A percentile compares a stretch with the other conserved stretches of the same genome.
These are phyloP conservation scores for Vicugna pacos DNA, from an alignment of 2,113 vertebrate genomes.

Conservation along the genomic window DNA sequence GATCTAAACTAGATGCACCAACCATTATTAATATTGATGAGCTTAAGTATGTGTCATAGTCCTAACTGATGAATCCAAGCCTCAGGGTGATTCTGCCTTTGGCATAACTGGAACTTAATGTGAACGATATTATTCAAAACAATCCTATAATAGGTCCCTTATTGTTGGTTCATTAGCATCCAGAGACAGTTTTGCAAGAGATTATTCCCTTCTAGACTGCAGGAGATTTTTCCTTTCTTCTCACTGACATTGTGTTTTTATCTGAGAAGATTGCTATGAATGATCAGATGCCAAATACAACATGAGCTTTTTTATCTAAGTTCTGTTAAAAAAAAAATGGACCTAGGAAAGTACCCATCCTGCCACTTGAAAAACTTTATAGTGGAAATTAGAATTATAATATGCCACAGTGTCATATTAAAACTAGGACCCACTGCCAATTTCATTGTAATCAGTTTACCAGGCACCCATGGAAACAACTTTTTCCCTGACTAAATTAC, in stretches of 20 bases:
- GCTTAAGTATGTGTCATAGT: constrained; percentile 60
- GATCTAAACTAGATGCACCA: constrained; percentile 52
- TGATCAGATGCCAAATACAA: constrained; percentile 70
- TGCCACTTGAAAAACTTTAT: constrained; percentile 63
- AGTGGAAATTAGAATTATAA: constrained; percentile 77
- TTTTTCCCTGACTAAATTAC: constrained; percentile 80
- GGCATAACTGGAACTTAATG: constrained; percentile 63
- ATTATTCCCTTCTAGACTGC: constrained; percentile 70
- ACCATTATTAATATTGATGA: constrained; percentile 60
- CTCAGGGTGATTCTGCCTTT: constrained; percentile 42
- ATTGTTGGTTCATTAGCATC: constrained; percentile 75
- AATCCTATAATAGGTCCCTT: constrained; percentile 47
- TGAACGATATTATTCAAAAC: constrained; percentile 63
- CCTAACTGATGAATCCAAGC: constrained; percentile 54
- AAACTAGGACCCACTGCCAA: constrained; percentile 73
- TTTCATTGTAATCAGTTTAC: constrained; percentile 78
- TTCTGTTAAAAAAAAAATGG: constrained; percentile 44
- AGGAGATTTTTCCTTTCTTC: constrained; percentile 61
- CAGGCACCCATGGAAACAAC: constrained; percentile 75
- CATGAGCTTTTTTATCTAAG: constrained; percentile 72
- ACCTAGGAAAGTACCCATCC: constrained; percentile 67
- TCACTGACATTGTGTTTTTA: constrained; percentile 73
- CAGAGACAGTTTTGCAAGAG: constrained; percentile 65
- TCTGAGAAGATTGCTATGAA: constrained; percentile 73
- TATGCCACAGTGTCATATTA: constrained; percentile 74